phyloP scores from a whole-genome alignment of 1,140 invertebrate species.

The Drosophila pandora region DNA sequence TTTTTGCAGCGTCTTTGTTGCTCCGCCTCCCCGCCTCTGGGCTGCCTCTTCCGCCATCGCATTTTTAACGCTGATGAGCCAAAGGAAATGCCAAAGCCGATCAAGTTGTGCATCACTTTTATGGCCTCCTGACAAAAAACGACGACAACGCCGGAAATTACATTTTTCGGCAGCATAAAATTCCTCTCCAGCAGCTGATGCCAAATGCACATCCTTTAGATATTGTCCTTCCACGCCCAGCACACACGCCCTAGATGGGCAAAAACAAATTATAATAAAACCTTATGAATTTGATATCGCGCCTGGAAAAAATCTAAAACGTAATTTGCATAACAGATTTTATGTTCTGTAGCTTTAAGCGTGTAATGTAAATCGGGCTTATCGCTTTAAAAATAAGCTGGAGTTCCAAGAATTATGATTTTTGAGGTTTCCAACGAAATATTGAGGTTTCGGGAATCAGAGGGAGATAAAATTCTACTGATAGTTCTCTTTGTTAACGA shows the following conservation, averaged over 20 bases:
- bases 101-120: constrained; percentile 78
- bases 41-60: constrained; percentile 12
- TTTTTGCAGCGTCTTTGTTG: constrained; percentile 51
- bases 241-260: constrained; percentile 19
- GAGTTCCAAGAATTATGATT: background rate
- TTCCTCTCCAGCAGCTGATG: constrained; percentile 64
- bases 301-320: constrained; percentile 56
- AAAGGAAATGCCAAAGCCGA: constrained; percentile 53
- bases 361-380: constrained; percentile 6
- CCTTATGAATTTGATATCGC: constrained; percentile 57
- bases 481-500: no score
- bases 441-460: no score
- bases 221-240: constrained; percentile 27
- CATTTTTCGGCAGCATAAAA: constrained; percentile 79
- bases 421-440: background rate
- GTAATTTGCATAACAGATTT: constrained; percentile 80
- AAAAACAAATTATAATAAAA: constrained; percentile 73
- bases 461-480: no score
- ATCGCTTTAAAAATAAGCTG: background rate
- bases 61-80: constrained; percentile 72
- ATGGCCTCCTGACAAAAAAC: constrained; percentile 53
- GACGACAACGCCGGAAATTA: constrained; percentile 69
- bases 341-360: constrained; percentile 28
- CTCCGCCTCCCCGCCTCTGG: background rate
- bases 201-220: constrained; percentile 59